Base-by-base conservation (phyloP, 2,113 vertebrate species). In the Hassar affinis region DNA sequence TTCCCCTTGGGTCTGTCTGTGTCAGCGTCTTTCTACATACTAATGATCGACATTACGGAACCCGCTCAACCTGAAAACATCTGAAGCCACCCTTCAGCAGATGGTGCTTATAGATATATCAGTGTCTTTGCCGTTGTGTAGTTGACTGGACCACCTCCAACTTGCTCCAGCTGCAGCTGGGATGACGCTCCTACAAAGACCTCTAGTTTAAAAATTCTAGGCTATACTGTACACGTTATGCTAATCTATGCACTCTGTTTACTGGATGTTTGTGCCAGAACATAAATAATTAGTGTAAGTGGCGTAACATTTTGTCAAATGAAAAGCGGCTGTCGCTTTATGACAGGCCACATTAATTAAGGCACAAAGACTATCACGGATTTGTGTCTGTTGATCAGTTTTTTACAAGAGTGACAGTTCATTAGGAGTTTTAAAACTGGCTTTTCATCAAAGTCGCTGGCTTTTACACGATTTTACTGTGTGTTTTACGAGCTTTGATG, bases 211-310 rank as follows among this genome's bases (percentile, higher is more conserved):
- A 45, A 78, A 77, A 76, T 25, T 61, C 68, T 57, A 52, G 8
- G 22, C 80, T 81, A 42, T 25, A 52, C 33, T 51, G 35, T 52
- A 25, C 49, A 72, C 33, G 38, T 69, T 56, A 81, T 33, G 59
- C 81, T 77, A 66, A 64, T 74, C 45, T 45, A 66, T 64, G 38
- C 30, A 74, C 38, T 12, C 78, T 38, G 54, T 6, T 62, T 8
- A 38, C 27, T 22, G n/a, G 33, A 30, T 76, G 69, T 83, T 84
- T 80, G 69, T 86, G 59, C 78, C 12, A 49, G 56, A 86, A 61
- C 71, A 10, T 71, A 86, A 84, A 80, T 61, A 84, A 76, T 68
- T 20, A 64, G 59, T 84, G 82, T 61, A 81, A 62, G 45, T 64
- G 81, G 72, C 47, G 20, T 64, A 49, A 76, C 49, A 38, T 69